These are phyloP conservation scores for Myzus persicae DNA, from an alignment of 1,140 invertebrate species.

Conservation along the genomic window DNA sequence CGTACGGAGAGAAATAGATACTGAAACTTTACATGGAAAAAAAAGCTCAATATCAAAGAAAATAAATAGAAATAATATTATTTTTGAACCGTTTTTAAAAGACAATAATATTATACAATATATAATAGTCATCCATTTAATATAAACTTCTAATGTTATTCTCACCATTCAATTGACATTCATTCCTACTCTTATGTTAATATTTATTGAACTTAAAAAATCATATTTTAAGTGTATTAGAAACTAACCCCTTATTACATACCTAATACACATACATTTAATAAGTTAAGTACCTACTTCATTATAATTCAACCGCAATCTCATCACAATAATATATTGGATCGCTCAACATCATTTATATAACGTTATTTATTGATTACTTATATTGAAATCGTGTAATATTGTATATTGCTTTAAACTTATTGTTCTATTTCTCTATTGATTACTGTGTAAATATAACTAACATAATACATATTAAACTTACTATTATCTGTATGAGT, in stretches of 20 bases:
- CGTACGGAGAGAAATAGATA: slow-evolving; percentile 56
- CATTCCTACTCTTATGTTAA: too few species aligned
- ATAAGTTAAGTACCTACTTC: neutral
- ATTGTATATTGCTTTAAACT: neutral
- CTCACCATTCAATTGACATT: too few species aligned
- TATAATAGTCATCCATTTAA: slow-evolving; percentile 5
- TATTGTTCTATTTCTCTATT: neutral
- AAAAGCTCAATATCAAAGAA: slow-evolving; percentile 45
- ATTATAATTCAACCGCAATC: neutral
- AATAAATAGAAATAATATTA: slow-evolving; percentile 33
- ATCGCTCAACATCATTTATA: slow-evolving; percentile 21
- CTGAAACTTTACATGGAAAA: slow-evolving; percentile 38
- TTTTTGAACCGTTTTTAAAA: slow-evolving; percentile 32
- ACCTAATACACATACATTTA: neutral
- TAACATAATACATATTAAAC: too few species aligned
- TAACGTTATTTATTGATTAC: neutral
- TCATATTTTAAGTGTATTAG: neutral
- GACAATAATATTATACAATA: slow-evolving; percentile 34
- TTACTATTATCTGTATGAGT: neutral
- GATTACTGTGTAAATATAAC: neutral
- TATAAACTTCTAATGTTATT: neutral
- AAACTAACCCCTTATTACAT: neutral
- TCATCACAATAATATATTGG: neutral
- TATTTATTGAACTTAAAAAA: neutral
- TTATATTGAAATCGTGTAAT: neutral